phyloP scores from a whole-genome alignment of 2,797 vertebrate species.

The Hydrocynus forskahlii region DNA sequence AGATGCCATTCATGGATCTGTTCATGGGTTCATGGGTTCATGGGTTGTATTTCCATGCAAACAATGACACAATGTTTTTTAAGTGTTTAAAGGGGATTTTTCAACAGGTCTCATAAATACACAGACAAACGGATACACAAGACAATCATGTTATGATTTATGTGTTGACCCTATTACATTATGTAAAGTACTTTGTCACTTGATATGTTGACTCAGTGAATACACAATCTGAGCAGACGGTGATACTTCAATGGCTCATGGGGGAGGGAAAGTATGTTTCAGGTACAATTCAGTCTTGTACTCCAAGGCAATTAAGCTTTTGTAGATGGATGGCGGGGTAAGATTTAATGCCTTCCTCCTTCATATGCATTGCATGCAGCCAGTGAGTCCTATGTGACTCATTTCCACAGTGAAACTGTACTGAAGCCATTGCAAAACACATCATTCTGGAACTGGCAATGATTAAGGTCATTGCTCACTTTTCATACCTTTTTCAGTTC shows the following conservation, averaged over 20 bases:
- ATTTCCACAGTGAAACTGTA: not conserved
- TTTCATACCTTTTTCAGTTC: not conserved
- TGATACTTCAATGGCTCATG: not conserved
- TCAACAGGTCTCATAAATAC: slow-evolving; percentile 10
- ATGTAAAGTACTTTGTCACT: slow-evolving; percentile 12
- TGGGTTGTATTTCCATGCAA: slow-evolving; percentile 14
- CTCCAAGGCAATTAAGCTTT: not conserved
- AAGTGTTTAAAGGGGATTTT: slow-evolving; percentile 36
- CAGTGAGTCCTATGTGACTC: not conserved
- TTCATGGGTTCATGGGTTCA: slow-evolving; percentile 6
- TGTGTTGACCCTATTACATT: slow-evolving; percentile 35
- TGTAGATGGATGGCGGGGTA: not conserved
- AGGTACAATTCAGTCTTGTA: not conserved
- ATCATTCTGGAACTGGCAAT: not conserved
- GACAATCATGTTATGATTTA: slow-evolving; percentile 21
- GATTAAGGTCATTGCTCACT: too few species aligned
- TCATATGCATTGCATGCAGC: not conserved
- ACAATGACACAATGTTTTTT: slow-evolving; percentile 24
- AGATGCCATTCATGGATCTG: slow-evolving; percentile 63
- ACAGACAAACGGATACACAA: slow-evolving; percentile 8
- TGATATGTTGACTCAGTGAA: slow-evolving; percentile 16
- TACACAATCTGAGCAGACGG: slow-evolving; percentile 1
- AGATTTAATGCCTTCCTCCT: not conserved
- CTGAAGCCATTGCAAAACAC: not conserved
- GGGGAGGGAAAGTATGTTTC: not conserved